A percentile compares a stretch with the other conserved stretches of the same genome.
phyloP scores from a whole-genome alignment of 92 coral and sea anemone genomes.

The Porites divaricata region DNA sequence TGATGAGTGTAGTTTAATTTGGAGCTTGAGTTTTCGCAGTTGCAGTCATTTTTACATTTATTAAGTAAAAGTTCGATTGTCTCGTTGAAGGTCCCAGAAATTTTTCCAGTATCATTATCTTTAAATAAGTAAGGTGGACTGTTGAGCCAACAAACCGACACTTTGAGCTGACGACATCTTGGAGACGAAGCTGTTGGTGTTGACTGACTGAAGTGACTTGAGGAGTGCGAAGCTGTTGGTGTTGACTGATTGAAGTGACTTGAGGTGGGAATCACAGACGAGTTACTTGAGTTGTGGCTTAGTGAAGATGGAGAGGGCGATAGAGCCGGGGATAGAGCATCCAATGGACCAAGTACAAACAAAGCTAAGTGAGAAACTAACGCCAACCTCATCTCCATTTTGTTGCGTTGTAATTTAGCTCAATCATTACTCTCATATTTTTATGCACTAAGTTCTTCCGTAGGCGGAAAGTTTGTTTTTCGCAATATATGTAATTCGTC shows the following conservation, averaged over 20 bases:
- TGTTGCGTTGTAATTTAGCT: no score
- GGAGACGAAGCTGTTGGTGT: neutral
- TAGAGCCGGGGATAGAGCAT: no score
- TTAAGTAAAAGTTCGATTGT: neutral
- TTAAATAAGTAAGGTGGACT: slow-evolving; percentile 32
- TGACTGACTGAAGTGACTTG: neutral
- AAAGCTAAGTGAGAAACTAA: no score
- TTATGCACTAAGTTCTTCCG: no score
- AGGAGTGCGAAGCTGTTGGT: neutral
- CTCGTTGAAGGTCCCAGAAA: slow-evolving; percentile 15
- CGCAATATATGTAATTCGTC: no score
- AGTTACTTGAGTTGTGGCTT: no score
- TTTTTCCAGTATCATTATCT: neutral
- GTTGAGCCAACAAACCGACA: slow-evolving; percentile 30
- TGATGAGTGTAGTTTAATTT: slow-evolving; percentile 1
- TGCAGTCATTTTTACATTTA: neutral
- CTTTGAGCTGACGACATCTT: neutral
- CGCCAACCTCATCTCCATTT: no score
- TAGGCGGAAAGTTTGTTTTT: no score
- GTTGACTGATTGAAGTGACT: neutral
- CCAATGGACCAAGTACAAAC: no score
- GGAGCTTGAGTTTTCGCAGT: neutral
- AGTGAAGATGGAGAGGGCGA: no score
- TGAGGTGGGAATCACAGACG: no score
- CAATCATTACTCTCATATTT: no score